These are phyloP conservation scores for Aphelenchoides bicaudatus DNA, from an alignment of 2,888 invertebrate species.

Conservation along the genomic window DNA sequence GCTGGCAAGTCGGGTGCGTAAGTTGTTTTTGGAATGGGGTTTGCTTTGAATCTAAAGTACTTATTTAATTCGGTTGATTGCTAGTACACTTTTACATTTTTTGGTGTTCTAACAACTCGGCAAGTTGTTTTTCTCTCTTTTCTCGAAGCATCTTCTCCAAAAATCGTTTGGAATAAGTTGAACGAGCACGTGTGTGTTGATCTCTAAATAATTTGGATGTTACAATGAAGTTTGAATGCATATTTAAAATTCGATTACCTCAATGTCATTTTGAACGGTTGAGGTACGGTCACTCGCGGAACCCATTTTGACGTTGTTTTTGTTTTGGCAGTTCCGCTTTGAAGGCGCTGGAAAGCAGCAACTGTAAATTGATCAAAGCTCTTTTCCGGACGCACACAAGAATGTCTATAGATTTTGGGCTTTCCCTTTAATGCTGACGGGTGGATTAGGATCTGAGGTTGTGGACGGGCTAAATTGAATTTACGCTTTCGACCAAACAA, in stretches of 20 bases:
- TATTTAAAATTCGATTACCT: too few relatives aligned
- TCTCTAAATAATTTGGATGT: conserved; percentile 11
- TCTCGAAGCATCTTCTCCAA: conserved; percentile 8
- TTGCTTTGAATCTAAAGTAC: conserved; percentile 19
- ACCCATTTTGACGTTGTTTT: conserved; percentile 3
- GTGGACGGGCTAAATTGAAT: too few relatives aligned
- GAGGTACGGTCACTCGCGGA: conserved; percentile 11
- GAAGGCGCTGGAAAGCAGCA: conserved; percentile 1
- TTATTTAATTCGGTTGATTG: not conserved
- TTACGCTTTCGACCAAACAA: too few relatives aligned
- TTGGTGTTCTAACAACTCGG: conserved; percentile 13
- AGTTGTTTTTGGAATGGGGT: conserved; percentile 13
- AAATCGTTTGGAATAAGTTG: conserved; percentile 15
- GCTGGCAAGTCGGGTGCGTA: not conserved
- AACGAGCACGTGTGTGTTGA: conserved; percentile 14
- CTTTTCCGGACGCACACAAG: conserved; percentile 4
- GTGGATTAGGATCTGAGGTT: too few relatives aligned
- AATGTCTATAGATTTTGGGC: too few relatives aligned
- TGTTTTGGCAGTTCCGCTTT: not conserved
- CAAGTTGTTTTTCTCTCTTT: conserved; percentile 2
- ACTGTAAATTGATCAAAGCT: not conserved
- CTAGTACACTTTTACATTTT: conserved; percentile 3
- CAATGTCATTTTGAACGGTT: conserved; percentile 16
- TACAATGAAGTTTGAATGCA: too few relatives aligned
- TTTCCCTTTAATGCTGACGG: too few relatives aligned